Evolutionary conservation across 2,797 vertebrate genomes (phyloP), one percentile per base, ranked within the genome.

Genomic region (Enteromius mattozi): DNA sequence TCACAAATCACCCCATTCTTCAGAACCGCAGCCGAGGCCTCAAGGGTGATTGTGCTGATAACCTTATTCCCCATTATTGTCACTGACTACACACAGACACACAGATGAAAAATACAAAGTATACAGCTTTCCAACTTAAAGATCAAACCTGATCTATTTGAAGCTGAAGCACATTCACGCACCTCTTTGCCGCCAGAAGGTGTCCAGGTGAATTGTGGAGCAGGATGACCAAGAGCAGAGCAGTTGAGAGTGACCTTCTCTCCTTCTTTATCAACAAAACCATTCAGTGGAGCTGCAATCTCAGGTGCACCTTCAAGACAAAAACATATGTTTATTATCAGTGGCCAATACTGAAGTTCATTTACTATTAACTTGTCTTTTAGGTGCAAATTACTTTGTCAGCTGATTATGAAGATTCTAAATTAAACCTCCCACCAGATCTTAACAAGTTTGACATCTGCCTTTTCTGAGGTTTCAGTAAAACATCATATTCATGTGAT

Each of bases 131-230:
- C 13, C 37, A 30, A 72, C 63, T 24, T 16, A 45, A 19, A 72
- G 12, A 49, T 45, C 19, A 74, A 24, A 76, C 12, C 30, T 9
- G 33, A 63, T 37, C 5, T 19, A 37, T 66, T 27, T 24, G 30
- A 37, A 47, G 30, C 68, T 24, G 30, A 37, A 47, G 30, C 68
- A 56, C 19, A 17, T 45, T 69, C 35, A 75, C 79, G 54, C 91
- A 97, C 97, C 90, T 94, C 88, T 90, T 93, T 92, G 5, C 95
- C 96, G 4, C 95, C 96, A 75, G 91, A 51, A 4, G 94, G 94
- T 79, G 59, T 96, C 97, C 97, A 98, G 84, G 45, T 95, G 83
- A 98, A 95, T 91, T 95, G 94, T 42, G 97, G 96, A 37, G 88
- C 66, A 0, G 97, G 96, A 78, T 87, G 85, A 19, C 96, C 96